Evolutionary conservation across 2,113 vertebrate genomes (phyloP).

Genomic region (Phocoena phocoena): DNA sequence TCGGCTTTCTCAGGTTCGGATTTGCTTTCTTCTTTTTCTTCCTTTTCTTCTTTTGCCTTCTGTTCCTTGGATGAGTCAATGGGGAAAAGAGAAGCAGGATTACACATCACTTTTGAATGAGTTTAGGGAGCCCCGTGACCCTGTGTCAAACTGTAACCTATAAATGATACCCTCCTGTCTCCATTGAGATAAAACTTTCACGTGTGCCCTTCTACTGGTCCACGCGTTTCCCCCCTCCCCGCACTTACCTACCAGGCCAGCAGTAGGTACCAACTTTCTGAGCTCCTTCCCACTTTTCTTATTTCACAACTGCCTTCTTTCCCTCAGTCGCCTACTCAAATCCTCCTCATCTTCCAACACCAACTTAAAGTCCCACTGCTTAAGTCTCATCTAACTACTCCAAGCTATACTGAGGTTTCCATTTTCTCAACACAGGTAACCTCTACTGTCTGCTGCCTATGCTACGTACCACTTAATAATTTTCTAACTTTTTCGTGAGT

Average conservation of each 20-base stretch:
- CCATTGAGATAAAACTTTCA: rapidly evolving
- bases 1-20: slow-evolving; percentile 89
- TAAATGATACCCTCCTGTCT: not conserved
- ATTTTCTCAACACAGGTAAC: rapidly evolving
- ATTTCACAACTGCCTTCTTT: not conserved
- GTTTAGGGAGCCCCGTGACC: too few relatives aligned
- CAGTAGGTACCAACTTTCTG: rapidly evolving
- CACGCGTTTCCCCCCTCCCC: rapidly evolving
- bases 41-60: slow-evolving; percentile 85
- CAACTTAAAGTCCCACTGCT: not conserved
- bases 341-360: not conserved
- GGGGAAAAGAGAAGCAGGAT: not conserved
- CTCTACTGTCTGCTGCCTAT: rapidly evolving
- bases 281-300: not conserved
- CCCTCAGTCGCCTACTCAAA: not conserved
- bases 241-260: not conserved
- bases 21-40: slow-evolving; percentile 86
- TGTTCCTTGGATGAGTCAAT: slow-evolving; percentile 84
- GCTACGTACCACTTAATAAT: not conserved
- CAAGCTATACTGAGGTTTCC: not conserved
- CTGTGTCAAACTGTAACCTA: rapidly evolving
- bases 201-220: rapidly evolving
- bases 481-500: not conserved
- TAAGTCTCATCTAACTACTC: not conserved
- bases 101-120: not conserved